A percentile compares a stretch with the other conserved stretches of the same genome.
These are phyloP conservation scores for Aplidium turbinatum DNA, from an alignment of 23 tunicate genomes.

Conservation along the genomic window DNA sequence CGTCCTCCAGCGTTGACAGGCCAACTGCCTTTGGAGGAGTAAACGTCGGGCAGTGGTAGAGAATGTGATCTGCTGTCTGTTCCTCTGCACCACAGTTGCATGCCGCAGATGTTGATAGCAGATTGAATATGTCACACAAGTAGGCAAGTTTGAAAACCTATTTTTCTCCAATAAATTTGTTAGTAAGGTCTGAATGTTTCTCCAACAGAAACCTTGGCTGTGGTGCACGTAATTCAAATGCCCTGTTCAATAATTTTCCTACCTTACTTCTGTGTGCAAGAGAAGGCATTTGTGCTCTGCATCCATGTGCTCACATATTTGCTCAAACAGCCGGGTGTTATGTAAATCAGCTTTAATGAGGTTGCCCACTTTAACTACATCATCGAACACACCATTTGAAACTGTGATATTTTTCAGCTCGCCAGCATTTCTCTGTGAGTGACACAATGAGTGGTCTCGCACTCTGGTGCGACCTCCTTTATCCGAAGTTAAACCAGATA, in stretches of 20 bases:
- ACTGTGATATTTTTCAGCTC: slow-evolving; percentile 47
- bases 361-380: slow-evolving; percentile 55
- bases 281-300: slow-evolving; percentile 42
- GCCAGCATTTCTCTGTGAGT: slow-evolving; percentile 72
- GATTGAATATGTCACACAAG: slow-evolving; percentile 57
- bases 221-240: slow-evolving; percentile 28
- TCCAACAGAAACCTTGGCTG: slow-evolving; percentile 15
- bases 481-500: slow-evolving; percentile 56
- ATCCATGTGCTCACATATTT: slow-evolving; percentile 57
- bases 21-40: too few species aligned
- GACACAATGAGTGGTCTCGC: slow-evolving; percentile 53
- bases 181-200: slow-evolving; percentile 28
- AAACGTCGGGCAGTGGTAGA: too few species aligned
- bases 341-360: slow-evolving; percentile 46
- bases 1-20: slow-evolving; percentile 22
- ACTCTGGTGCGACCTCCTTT: slow-evolving; percentile 40
- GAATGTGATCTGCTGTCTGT: too few species aligned
- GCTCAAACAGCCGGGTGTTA: slow-evolving; percentile 78
- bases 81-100: too few species aligned
- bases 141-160: slow-evolving; percentile 64
- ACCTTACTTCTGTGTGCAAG: slow-evolving; percentile 43
- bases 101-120: slow-evolving; percentile 1
- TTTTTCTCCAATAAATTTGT: slow-evolving; percentile 30
- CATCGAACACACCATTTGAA: slow-evolving; percentile 45
- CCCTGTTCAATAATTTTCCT: slow-evolving; percentile 15